These are phyloP conservation scores for Lynx canadensis DNA, from an alignment of 2,113 vertebrate genomes.

Conservation along the genomic window DNA sequence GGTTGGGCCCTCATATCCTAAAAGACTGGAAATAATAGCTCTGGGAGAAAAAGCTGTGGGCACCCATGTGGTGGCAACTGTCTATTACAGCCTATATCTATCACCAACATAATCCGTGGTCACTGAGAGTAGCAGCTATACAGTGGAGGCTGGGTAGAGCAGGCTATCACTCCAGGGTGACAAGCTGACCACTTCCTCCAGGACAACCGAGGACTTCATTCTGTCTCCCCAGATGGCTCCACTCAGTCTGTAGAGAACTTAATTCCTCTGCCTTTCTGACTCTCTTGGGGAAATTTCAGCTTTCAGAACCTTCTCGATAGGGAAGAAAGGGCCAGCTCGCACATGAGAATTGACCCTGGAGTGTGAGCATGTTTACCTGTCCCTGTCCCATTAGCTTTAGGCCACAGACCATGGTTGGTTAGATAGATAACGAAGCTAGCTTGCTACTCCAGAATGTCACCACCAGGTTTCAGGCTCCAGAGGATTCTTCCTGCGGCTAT, in stretches of 20 bases:
- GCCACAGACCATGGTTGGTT: background rate
- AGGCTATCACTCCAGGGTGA: background rate
- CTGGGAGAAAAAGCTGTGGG: background rate
- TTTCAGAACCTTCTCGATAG: background rate
- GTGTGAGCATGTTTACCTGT: background rate
- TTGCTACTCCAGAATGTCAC: background rate
- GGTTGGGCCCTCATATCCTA: background rate
- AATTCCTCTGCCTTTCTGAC: background rate
- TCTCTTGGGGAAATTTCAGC: background rate
- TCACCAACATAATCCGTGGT: background rate
- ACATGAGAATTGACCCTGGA: background rate
- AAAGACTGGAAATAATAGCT: background rate
- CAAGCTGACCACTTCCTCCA: background rate
- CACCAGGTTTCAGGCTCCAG: no score
- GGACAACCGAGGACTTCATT: background rate
- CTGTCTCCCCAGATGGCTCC: slow-evolving; percentile 36
- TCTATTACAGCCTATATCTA: background rate
- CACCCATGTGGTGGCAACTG: background rate
- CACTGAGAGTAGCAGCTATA: background rate
- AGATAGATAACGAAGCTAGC: background rate
- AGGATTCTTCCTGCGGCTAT: background rate
- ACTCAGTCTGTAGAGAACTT: slow-evolving; percentile 46
- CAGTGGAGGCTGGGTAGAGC: background rate
- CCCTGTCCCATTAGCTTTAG: background rate
- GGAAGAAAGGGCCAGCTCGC: background rate